phyloP scores from a whole-genome alignment of 1,140 invertebrate genomes.

The Mycetomoellerius zeteki region DNA sequence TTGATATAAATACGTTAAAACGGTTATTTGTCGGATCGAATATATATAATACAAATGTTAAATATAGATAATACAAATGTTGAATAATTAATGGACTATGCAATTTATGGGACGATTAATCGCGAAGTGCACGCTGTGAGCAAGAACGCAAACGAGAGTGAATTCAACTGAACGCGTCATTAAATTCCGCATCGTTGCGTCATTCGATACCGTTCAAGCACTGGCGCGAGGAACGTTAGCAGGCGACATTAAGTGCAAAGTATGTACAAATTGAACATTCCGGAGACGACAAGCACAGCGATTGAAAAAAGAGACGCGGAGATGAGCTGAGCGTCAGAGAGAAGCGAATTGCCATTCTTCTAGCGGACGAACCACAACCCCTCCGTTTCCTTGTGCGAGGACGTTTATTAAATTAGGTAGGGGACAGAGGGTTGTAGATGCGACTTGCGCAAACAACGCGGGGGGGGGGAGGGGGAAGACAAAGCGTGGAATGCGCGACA shows the following conservation, averaged over 20 bases:
- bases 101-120: slow-evolving; percentile 36
- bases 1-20: neutral
- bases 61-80: slow-evolving; percentile 1
- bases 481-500: slow-evolving; percentile 52
- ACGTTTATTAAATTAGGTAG: slow-evolving; percentile 76
- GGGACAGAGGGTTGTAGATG: slow-evolving; percentile 53
- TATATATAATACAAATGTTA: neutral
- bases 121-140: neutral
- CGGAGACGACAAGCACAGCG: slow-evolving; percentile 19
- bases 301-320: slow-evolving; percentile 12
- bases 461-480: neutral
- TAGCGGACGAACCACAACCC: slow-evolving; percentile 56
- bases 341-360: slow-evolving; percentile 33
- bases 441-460: slow-evolving; percentile 47
- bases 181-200: slow-evolving; percentile 54
- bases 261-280: slow-evolving; percentile 73
- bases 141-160: neutral
- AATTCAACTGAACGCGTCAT: slow-evolving; percentile 33
- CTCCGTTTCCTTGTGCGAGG: slow-evolving; percentile 46
- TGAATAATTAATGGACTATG: slow-evolving; percentile 16
- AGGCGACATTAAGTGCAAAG: slow-evolving; percentile 63
- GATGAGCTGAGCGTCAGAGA: neutral
- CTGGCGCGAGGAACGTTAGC: slow-evolving; percentile 31
- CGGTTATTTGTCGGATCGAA: neutral
- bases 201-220: slow-evolving; percentile 53